A percentile compares a stretch with the other conserved stretches of the same genome.
Evolutionary conservation across 1,140 invertebrate species (phyloP).

Genomic region (Penaeus indicus): DNA sequence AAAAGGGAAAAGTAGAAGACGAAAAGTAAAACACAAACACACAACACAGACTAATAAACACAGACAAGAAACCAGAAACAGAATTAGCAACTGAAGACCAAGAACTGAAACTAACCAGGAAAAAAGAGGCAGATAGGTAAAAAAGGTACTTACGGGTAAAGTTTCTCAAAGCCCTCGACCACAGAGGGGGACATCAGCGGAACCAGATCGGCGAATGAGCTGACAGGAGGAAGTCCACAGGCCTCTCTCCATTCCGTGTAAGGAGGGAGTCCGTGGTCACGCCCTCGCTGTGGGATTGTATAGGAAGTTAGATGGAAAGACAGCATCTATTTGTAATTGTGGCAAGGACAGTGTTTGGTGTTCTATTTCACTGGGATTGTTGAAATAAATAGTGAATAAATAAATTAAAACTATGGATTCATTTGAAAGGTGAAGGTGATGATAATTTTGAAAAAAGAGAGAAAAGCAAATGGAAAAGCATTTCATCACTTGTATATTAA

Average conservation of each 20-base stretch:
- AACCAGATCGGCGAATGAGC: conserved; percentile 79
- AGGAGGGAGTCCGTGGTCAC: conserved; percentile 87
- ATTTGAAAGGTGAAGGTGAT: not conserved
- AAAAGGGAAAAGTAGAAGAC: not conserved
- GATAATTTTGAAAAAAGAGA: not conserved
- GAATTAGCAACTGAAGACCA: no score
- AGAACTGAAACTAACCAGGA: no score
- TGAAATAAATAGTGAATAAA: not conserved
- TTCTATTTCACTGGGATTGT: not conserved
- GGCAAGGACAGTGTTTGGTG: not conserved
- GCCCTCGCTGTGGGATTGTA: conserved; percentile 88
- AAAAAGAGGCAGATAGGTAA: no score
- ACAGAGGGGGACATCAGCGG: conserved; percentile 72
- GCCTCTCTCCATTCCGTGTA: conserved; percentile 85
- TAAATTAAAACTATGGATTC: no score
- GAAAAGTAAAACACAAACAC: no score
- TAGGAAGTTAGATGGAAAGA: not conserved
- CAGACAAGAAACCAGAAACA: no score
- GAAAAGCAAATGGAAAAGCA: not conserved
- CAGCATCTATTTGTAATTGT: no score
- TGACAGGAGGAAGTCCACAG: conserved; percentile 79
- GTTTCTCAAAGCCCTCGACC: not conserved
- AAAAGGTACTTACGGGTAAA: conserved; percentile 71
- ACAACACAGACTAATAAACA: no score
- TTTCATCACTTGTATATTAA: conserved; percentile 79